Evolutionary conservation across 2,797 vertebrate genomes (phyloP).

Genomic region (Danio aesculapii): DNA sequence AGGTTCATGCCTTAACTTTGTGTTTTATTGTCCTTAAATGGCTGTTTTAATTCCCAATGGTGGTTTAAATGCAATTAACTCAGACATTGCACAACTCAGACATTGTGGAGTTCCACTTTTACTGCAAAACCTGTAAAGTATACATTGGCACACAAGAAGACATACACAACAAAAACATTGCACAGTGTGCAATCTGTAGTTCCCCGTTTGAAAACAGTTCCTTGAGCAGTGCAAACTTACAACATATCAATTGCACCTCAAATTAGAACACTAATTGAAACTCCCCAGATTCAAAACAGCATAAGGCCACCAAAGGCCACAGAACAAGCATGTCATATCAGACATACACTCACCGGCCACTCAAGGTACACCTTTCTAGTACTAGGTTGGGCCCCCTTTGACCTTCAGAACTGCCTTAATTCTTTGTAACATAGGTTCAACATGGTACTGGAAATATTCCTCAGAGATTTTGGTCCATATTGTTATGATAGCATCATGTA

Average conservation of each 20-base stretch:
- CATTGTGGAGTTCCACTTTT: constrained; percentile 23
- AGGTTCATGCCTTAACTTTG: too few relatives aligned
- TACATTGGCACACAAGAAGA: constrained; percentile 23
- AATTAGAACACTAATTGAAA: not conserved
- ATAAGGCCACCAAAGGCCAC: not conserved
- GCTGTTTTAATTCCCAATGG: too few relatives aligned
- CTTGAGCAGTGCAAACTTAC: constrained; percentile 14
- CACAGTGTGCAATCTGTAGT: not conserved
- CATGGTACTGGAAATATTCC: too few relatives aligned
- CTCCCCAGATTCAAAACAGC: constrained; percentile 4
- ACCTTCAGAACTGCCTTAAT: too few relatives aligned
- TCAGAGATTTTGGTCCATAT: too few relatives aligned
- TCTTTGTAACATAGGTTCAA: too few relatives aligned
- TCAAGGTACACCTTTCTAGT: too few relatives aligned
- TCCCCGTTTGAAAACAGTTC: constrained; percentile 20
- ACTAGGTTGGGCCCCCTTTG: too few relatives aligned
- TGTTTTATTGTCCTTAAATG: too few relatives aligned
- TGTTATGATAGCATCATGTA: too few relatives aligned
- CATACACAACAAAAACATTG: not conserved
- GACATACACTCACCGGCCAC: not conserved
- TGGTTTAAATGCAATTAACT: too few relatives aligned
- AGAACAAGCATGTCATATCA: not conserved
- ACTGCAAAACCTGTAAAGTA: constrained; percentile 7
- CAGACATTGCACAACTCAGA: constrained; percentile 30
- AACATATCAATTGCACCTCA: constrained; percentile 27